Evolutionary conservation across 2,797 vertebrate genomes (phyloP).

Genomic region (Vultur gryphus): DNA sequence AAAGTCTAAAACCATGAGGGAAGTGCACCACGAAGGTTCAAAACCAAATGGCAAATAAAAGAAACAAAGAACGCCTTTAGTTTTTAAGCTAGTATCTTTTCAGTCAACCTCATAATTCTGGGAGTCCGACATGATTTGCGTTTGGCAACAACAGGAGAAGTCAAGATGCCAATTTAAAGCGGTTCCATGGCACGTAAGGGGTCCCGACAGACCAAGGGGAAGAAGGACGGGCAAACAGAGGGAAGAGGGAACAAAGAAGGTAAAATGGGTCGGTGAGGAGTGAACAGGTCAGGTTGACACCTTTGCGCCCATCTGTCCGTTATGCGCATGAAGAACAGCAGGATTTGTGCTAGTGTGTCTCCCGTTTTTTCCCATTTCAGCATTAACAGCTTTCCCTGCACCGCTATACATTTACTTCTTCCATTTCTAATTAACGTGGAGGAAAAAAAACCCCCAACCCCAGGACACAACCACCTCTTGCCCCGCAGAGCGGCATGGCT

Average conservation of each 20-base stretch:
- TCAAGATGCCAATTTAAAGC: not conserved
- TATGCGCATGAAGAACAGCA: too few species aligned
- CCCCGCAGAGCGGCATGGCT: not conserved
- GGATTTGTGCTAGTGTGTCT: not conserved
- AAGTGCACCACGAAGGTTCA: too few species aligned
- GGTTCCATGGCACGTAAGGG: not conserved
- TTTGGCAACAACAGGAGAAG: not conserved
- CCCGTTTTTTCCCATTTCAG: not conserved
- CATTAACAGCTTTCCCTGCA: too few species aligned
- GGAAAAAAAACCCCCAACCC: not conserved
- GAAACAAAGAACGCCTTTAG: not conserved
- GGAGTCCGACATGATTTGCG: not conserved
- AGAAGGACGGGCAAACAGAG: not conserved
- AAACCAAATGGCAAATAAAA: not conserved
- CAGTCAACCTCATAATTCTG: not conserved
- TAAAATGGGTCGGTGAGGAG: too few species aligned
- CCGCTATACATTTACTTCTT: not conserved
- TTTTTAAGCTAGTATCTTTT: not conserved
- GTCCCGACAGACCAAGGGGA: not conserved
- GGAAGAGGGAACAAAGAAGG: not conserved
- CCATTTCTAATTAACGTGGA: not conserved
- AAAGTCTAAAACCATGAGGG: not conserved
- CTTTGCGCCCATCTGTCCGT: not conserved
- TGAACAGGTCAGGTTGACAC: not conserved
- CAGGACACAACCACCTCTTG: accelerated